Percentiles rank a stretch among this genome's conserved stretches.
phyloP scores from a whole-genome alignment of 2,797 vertebrate species.

The Toxotes lorentzi region DNA sequence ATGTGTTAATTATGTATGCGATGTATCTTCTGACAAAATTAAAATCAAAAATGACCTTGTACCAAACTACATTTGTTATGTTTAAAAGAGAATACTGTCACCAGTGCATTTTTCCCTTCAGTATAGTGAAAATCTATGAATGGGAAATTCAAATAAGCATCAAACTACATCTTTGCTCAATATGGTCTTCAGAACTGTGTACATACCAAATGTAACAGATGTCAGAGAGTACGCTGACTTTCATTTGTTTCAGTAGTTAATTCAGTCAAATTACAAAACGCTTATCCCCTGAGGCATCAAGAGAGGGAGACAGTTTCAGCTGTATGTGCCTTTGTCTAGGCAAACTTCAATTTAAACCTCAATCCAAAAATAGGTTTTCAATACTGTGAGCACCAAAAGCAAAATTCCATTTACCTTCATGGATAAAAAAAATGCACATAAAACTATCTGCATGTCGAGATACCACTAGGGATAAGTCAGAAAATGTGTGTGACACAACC shows the following conservation, averaged over 20 bases:
- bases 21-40: not conserved
- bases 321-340: not conserved
- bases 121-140: not conserved
- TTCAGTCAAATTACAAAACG: slow-evolving; percentile 3
- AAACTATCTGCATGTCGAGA: not conserved
- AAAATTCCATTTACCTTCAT: not conserved
- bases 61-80: not conserved
- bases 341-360: not conserved
- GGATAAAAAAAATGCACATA: not conserved
- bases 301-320: not conserved
- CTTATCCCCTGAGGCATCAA: not conserved
- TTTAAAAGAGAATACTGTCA: not conserved
- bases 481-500: not conserved
- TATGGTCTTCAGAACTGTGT: not conserved
- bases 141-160: not conserved
- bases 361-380: not conserved
- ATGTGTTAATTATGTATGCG: not conserved
- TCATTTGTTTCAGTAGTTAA: not conserved
- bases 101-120: not conserved
- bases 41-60: not conserved
- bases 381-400: not conserved
- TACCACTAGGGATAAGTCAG: not conserved
- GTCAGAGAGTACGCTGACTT: not conserved
- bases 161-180: slow-evolving; percentile 14
- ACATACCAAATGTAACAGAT: slow-evolving; percentile 7